phyloP scores from a whole-genome alignment of 2,113 vertebrate genomes.

The Mesitornis unicolor region DNA sequence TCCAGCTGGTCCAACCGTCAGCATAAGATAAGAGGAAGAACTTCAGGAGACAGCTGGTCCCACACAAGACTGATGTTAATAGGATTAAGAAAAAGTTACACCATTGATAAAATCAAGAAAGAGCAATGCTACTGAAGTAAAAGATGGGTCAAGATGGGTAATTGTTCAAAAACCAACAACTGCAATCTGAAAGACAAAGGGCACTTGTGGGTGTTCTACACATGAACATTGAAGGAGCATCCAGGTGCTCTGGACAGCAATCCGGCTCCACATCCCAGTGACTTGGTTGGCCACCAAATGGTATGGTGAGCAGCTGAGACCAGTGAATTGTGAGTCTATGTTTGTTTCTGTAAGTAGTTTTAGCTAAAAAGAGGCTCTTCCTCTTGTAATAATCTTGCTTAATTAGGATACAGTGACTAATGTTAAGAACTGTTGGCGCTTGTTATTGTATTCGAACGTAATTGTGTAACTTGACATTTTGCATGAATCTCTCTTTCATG shows the following conservation, averaged over 20 bases:
- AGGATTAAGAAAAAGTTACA: background rate
- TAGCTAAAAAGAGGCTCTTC: background rate
- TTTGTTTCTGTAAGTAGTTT: background rate
- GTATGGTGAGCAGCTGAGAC: fast-evolving
- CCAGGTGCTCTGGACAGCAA: background rate
- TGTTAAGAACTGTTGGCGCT: background rate
- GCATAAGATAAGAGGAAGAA: background rate
- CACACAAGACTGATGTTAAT: background rate
- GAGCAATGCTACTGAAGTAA: background rate
- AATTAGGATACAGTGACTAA: background rate
- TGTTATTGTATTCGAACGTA: background rate
- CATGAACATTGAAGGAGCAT: fast-evolving
- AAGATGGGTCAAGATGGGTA: background rate
- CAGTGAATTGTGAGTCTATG: fast-evolving
- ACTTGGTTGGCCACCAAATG: background rate
- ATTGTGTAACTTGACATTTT: background rate
- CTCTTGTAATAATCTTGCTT: background rate
- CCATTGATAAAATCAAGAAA: background rate
- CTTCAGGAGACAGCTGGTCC: background rate
- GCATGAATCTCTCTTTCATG: background rate
- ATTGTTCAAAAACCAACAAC: background rate
- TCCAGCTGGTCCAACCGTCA: background rate
- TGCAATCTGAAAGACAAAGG: background rate
- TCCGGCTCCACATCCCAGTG: background rate
- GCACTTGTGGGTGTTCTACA: background rate